Conservation (phyloP, 2,888 invertebrate species). For the Elgonia sp. region DNA sequence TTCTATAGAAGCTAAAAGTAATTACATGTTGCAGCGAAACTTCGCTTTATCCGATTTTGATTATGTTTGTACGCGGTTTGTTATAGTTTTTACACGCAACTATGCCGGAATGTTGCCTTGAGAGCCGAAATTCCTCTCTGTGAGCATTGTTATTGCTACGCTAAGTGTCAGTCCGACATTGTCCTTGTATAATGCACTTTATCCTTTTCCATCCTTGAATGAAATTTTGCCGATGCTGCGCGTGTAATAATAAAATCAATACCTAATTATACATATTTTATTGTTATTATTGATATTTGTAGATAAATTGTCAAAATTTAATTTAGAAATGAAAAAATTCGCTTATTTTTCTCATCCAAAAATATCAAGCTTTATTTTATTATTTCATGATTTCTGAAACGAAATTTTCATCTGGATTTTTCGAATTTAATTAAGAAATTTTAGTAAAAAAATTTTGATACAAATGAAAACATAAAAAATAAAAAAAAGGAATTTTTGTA, state of each 20-base stretch:
- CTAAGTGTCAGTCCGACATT: constrained; percentile 61
- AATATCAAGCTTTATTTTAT: not conserved
- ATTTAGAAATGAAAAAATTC: too few relatives aligned
- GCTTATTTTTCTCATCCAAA: too few relatives aligned
- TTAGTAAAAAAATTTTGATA: too few relatives aligned
- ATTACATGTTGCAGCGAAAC: constrained; percentile 44
- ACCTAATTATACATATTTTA: not conserved
- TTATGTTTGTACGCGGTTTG: constrained; percentile 63
- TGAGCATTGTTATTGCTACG: constrained; percentile 64
- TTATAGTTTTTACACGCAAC: constrained; percentile 62
- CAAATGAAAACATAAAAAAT: too few relatives aligned
- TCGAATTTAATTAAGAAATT: too few relatives aligned
- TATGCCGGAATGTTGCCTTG: constrained; percentile 68
- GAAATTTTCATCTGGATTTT: not conserved
- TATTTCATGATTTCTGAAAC: not conserved
- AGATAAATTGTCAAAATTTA: too few relatives aligned
- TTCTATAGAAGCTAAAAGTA: constrained; percentile 44
- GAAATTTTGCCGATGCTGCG: constrained; percentile 41
- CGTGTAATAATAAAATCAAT: constrained; percentile 28
- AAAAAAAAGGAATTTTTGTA: too few relatives aligned
- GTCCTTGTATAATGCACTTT: constrained; percentile 60
- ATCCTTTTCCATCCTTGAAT: constrained; percentile 63
- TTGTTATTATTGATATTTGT: not conserved
- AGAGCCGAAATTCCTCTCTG: constrained; percentile 58
- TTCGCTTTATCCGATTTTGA: constrained; percentile 61